Conservation (phyloP, 1,140 invertebrate genomes). For the Drosophila dunni region DNA sequence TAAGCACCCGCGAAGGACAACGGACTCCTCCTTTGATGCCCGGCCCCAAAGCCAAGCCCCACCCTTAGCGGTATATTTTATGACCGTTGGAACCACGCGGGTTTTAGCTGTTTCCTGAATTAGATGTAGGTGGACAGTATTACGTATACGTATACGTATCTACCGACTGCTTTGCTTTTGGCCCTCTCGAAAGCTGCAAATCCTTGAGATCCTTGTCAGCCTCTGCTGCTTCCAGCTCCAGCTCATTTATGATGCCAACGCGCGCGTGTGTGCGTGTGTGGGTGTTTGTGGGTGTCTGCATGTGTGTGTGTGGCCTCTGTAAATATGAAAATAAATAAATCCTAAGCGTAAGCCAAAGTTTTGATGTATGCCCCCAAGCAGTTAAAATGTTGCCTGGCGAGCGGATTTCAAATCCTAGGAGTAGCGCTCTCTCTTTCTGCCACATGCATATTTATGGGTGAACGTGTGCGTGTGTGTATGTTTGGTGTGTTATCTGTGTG, state of each 20-base stretch:
- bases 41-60: neutral
- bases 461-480: slow-evolving; percentile 24
- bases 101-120: slow-evolving; percentile 49
- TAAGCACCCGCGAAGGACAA: slow-evolving; percentile 47
- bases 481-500: slow-evolving; percentile 24
- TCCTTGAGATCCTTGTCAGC: slow-evolving; percentile 80
- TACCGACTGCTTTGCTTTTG: slow-evolving; percentile 20
- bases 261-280: slow-evolving; percentile 39
- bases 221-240: slow-evolving; percentile 6
- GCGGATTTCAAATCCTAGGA: slow-evolving; percentile 73
- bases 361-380: slow-evolving; percentile 82
- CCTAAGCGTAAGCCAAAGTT: slow-evolving; percentile 82
- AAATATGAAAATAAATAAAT: slow-evolving; percentile 84
- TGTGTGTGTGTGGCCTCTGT: slow-evolving; percentile 54
- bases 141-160: slow-evolving; percentile 20
- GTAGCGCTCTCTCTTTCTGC: slow-evolving; percentile 20
- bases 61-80: slow-evolving; percentile 54
- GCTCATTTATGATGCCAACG: slow-evolving; percentile 57
- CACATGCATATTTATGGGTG: neutral
- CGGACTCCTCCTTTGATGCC: slow-evolving; percentile 36
- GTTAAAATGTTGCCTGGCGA: slow-evolving; percentile 71
- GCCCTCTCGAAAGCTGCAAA: slow-evolving; percentile 63
- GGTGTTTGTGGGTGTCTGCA: slow-evolving; percentile 29
- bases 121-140: slow-evolving; percentile 69
- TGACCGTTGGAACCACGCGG: slow-evolving; percentile 54